Conservation (phyloP, 2,797 vertebrate genomes). For the Enteromius unitaeniatus region DNA sequence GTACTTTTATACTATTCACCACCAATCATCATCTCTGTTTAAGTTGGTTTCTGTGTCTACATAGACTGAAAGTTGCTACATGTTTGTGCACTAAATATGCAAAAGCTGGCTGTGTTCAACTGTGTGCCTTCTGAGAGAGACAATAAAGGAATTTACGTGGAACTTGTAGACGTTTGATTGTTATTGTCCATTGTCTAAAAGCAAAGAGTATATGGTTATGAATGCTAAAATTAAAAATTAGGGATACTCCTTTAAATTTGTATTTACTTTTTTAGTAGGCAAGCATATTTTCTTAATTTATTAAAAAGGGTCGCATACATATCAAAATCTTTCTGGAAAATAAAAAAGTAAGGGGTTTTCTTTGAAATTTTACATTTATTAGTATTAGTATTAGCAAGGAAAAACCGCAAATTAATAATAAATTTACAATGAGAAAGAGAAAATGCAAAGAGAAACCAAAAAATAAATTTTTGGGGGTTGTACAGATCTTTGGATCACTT, state of each 20-base stretch:
- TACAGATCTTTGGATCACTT: too few relatives aligned
- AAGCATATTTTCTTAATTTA: background rate
- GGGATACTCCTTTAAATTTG: background rate
- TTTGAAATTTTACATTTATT: too few relatives aligned
- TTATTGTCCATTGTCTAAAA: slow-evolving; percentile 2
- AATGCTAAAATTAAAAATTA: background rate
- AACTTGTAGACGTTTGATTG: slow-evolving; percentile 58
- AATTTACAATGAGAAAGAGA: too few relatives aligned
- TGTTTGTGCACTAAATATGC: slow-evolving; percentile 54
- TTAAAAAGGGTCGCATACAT: too few relatives aligned
- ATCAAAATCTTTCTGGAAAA: too few relatives aligned
- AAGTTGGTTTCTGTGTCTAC: slow-evolving; percentile 74
- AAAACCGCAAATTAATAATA: too few relatives aligned
- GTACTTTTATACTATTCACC: slow-evolving; percentile 82
- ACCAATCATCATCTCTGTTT: slow-evolving; percentile 72
- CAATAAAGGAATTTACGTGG: slow-evolving; percentile 73
- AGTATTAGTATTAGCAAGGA: too few relatives aligned
- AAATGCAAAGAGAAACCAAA: too few relatives aligned
- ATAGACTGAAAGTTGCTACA: slow-evolving; percentile 68
- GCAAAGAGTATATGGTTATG: background rate
- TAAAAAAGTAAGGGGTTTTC: too few relatives aligned
- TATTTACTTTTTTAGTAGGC: background rate
- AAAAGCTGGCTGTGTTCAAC: slow-evolving; percentile 74
- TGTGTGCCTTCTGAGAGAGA: slow-evolving; percentile 80
- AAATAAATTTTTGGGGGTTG: too few relatives aligned